phyloP scores from a whole-genome alignment of 1,140 invertebrate genomes.

The Hetaerina americana region DNA sequence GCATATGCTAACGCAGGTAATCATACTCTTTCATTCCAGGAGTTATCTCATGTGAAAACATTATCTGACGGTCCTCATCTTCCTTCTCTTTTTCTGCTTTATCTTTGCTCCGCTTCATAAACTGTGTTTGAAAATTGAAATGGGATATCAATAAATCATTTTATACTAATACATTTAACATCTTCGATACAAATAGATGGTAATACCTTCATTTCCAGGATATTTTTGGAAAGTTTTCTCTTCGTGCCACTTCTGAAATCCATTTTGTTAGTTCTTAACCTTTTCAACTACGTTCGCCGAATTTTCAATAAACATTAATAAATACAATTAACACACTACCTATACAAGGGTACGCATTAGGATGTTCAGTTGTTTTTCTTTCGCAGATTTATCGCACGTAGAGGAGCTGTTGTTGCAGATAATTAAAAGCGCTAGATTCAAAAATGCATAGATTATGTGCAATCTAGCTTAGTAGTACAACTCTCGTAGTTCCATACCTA shows the following conservation, averaged over 20 bases:
- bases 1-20: constrained; percentile 16
- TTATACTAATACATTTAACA: background rate
- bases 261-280: constrained; percentile 22
- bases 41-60: constrained; percentile 50
- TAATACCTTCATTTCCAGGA: constrained; percentile 54
- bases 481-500: no score
- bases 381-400: no score
- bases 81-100: constrained; percentile 60
- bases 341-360: no score
- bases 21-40: constrained; percentile 41
- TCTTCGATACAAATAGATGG: constrained; percentile 6
- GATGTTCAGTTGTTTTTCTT: no score
- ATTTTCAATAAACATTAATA: no score
- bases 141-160: constrained; percentile 1
- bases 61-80: constrained; percentile 51
- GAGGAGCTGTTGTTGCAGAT: no score
- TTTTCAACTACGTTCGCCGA: no score
- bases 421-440: no score
- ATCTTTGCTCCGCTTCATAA: constrained; percentile 81
- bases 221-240: constrained; percentile 46
- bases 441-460: no score
- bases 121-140: constrained; percentile 37
- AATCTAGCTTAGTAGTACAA: no score
- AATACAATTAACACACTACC: no score
- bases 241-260: constrained; percentile 15